phyloP scores from a whole-genome alignment of 2,113 vertebrate genomes.

The Prunella fulvescens region DNA sequence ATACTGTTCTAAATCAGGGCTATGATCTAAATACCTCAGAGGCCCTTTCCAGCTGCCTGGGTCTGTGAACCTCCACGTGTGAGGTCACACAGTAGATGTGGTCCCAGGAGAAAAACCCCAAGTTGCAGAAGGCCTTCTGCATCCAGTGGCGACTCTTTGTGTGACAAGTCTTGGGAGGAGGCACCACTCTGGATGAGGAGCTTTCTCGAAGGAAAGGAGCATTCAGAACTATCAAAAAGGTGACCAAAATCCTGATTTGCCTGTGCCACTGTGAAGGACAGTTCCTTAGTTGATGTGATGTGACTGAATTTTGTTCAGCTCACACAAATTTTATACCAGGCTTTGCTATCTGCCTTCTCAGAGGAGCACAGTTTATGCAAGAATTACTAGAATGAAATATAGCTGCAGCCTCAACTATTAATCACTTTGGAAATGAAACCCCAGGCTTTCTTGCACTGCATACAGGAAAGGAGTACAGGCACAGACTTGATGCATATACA shows the following conservation, averaged over 20 bases:
- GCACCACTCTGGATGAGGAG: background rate
- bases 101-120: background rate
- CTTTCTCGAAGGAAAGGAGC: background rate
- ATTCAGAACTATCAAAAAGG: background rate
- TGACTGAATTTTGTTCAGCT: background rate
- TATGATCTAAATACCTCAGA: background rate
- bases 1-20: background rate
- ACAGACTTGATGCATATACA: background rate
- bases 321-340: background rate
- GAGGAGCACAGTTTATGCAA: background rate
- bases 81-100: background rate
- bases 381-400: background rate
- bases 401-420: background rate
- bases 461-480: background rate
- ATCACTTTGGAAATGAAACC: background rate
- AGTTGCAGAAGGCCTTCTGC: background rate
- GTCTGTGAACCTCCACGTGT: fast-evolving
- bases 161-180: background rate
- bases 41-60: background rate
- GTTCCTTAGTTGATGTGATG: background rate
- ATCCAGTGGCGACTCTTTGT: background rate
- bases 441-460: background rate
- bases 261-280: background rate
- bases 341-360: background rate
- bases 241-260: background rate